Percentiles rank a stretch among this genome's conserved stretches.
Evolutionary conservation across 2,113 vertebrate species (phyloP).

Genomic region (Gallinago undulata): DNA sequence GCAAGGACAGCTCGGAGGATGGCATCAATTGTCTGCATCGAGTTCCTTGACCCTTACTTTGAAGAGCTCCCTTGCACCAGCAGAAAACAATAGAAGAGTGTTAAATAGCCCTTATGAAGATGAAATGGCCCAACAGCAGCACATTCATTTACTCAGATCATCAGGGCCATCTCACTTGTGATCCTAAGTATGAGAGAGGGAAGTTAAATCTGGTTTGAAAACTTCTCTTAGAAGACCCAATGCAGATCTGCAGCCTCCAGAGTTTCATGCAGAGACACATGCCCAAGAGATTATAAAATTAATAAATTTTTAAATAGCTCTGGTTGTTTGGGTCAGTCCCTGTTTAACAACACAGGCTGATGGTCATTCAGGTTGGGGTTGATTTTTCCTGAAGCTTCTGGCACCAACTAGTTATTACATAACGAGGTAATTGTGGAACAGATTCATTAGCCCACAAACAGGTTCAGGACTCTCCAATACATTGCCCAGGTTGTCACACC

Average conservation of each 20-base stretch:
- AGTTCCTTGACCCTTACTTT: conserved; percentile 24
- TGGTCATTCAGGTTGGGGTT: neutral
- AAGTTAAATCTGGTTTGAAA: neutral
- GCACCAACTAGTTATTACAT: neutral
- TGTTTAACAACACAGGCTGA: neutral
- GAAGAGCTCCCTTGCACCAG: neutral
- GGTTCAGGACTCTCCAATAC: neutral
- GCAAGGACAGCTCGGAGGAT: neutral
- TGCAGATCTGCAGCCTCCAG: neutral
- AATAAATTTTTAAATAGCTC: neutral
- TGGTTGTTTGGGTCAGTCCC: neutral
- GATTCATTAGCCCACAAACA: neutral
- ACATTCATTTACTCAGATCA: neutral
- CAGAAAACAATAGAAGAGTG: neutral
- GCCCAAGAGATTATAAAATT: neutral
- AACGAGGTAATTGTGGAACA: neutral
- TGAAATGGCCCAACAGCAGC: neutral
- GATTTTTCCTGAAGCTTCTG: conserved; percentile 9
- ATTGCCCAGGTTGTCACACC: neutral
- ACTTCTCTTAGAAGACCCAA: neutral
- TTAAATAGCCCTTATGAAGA: neutral
- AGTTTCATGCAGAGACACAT: neutral
- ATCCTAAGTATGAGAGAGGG: neutral
- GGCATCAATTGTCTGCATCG: neutral
- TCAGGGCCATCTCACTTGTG: neutral